Conservation (phyloP, 2,797 vertebrate species). For the Limosa lapponica region DNA sequence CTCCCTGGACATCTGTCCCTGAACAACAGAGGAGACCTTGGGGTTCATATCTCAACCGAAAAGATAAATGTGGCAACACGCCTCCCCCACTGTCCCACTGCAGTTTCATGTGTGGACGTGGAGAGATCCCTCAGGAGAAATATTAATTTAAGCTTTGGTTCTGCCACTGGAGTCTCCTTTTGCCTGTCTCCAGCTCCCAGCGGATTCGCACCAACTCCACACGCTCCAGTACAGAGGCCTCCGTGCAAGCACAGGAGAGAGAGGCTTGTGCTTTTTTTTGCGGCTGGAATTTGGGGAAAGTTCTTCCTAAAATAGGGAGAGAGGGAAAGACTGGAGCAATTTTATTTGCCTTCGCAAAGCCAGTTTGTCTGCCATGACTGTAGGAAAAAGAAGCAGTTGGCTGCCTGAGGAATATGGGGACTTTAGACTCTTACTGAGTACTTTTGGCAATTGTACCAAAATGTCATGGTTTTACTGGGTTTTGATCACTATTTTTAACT, state of each 20-base stretch:
- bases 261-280: not conserved
- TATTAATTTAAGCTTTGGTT: not conserved
- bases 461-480: not conserved
- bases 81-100: not conserved
- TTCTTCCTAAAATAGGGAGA: not conserved
- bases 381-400: not conserved
- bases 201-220: not conserved
- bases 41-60: not conserved
- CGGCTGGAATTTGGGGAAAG: not conserved
- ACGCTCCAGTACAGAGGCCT: accelerated
- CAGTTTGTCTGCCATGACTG: not conserved
- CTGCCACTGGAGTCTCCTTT: not conserved
- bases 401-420: not conserved
- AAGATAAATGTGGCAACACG: slow-evolving; percentile 3
- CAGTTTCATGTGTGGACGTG: not conserved
- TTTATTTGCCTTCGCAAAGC: not conserved
- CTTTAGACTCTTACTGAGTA: not conserved
- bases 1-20: slow-evolving; percentile 41
- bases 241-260: accelerated
- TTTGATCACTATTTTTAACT: not conserved
- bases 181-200: not conserved
- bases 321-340: not conserved
- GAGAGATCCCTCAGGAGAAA: not conserved
- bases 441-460: not conserved
- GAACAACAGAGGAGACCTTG: slow-evolving; percentile 54